Evolutionary conservation across 2,888 invertebrate genomes (phyloP), one percentile per base, ranked within the genome.

Genomic region (Hypomecis punctinalis): DNA sequence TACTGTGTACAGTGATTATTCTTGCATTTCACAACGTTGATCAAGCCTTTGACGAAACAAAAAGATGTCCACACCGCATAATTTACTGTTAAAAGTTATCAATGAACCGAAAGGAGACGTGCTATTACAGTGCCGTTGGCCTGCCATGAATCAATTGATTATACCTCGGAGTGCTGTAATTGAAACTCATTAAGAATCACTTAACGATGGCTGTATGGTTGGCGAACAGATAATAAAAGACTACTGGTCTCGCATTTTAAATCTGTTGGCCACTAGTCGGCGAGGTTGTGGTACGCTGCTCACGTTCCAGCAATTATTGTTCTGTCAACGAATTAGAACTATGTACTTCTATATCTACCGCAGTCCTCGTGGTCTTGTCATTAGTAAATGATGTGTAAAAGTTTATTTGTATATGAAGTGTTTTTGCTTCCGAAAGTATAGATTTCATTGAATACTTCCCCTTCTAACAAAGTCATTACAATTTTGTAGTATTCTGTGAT

Each of bases 221-320:
- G 13, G 54, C 39, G 46, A 64, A 56, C 64, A 55, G 59, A 46
- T 60, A 40, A 47, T 56, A 52, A 49, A 52, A 45, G 46, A 23
- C 40, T 37, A 39, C 57, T 36, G 46, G 54, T 37, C 42, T 42
- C 13, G 60, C 52, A 60, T 60, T 60, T 63, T 56, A 64, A 64
- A 49, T 45, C 35, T 1, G 36, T 36, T 35, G 13, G 7, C 36
- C 8, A 10, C 49, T 39, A 49, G 43, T 40, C 1, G 45, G 5
- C 35, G 10, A 23, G 23, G 6, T 13, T 13, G 11, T 9, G 11
- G 62, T 39, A 56, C 9, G 13, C 56, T 48, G 33, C 8, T 45
- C 62, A 62, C 62, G 62, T 56, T n/a, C 49, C 33, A 39, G 23
- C 51, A 49, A 61, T 55, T 61, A 61, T 43, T 61, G 55, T 43